phyloP scores from a whole-genome alignment of 2,797 vertebrate species.

The Enteromius mattozi region DNA sequence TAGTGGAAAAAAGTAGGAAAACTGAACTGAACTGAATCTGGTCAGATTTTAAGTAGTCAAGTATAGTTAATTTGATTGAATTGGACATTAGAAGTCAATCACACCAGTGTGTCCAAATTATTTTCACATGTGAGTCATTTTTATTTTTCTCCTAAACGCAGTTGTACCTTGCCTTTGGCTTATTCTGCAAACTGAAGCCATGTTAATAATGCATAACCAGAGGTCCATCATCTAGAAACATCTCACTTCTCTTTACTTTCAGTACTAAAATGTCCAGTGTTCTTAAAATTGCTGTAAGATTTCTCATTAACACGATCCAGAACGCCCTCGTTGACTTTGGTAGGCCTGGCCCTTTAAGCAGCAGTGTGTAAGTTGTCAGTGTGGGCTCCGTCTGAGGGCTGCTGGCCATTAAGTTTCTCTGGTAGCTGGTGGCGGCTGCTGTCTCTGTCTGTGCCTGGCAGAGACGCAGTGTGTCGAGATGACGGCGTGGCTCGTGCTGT shows the following conservation, averaged over 20 bases:
- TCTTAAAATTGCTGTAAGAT: background rate
- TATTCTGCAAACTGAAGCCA: background rate
- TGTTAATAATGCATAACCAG: background rate
- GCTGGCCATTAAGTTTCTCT: conserved; percentile 36
- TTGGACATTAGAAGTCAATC: background rate
- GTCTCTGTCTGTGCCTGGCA: conserved; percentile 39
- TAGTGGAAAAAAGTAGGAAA: background rate
- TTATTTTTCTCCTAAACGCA: background rate
- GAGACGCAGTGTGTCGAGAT: conserved; percentile 13
- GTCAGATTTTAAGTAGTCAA: background rate
- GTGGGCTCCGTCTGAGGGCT: conserved; percentile 27
- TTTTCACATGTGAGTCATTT: background rate
- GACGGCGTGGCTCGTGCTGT: conserved; percentile 47
- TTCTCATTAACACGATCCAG: background rate
- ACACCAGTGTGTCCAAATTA: background rate
- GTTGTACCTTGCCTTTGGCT: background rate
- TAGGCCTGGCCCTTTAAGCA: conserved; percentile 28
- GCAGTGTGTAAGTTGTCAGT: conserved; percentile 36
- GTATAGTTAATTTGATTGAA: background rate
- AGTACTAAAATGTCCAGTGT: background rate
- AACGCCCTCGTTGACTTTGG: background rate
- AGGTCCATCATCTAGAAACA: background rate
- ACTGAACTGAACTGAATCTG: background rate
- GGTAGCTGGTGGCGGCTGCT: conserved; percentile 37
- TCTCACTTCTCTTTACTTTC: background rate